Conservation (phyloP, 2,113 vertebrate species). For the Ceyx margarethae region DNA sequence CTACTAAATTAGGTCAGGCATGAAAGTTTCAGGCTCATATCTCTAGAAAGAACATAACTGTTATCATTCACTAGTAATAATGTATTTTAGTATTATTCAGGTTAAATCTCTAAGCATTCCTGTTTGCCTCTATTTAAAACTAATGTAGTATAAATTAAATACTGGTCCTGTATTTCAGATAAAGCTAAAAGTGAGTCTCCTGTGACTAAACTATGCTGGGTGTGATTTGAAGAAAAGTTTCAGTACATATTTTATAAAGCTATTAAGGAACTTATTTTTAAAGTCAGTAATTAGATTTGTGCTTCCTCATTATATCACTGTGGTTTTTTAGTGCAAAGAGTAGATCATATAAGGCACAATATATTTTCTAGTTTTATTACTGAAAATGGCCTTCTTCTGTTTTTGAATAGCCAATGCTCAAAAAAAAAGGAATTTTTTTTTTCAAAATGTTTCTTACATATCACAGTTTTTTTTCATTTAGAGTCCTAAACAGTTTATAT, state of each 20-base stretch:
- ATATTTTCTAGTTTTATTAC: background rate
- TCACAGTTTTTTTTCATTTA: background rate
- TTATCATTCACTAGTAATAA: constrained; percentile 9
- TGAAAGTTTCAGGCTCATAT: constrained; percentile 19
- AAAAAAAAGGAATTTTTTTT: background rate
- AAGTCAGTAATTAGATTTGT: constrained; percentile 24
- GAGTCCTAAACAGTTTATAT: background rate
- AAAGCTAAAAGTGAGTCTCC: background rate
- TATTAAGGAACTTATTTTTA: background rate
- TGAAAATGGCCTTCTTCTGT: background rate
- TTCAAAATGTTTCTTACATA: background rate
- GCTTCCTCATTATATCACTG: background rate
- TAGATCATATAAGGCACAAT: background rate
- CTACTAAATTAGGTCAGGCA: constrained; percentile 31
- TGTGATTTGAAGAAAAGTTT: background rate
- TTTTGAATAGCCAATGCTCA: background rate
- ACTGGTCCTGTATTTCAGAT: background rate
- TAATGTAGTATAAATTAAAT: background rate
- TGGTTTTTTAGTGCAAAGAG: background rate
- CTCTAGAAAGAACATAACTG: constrained; percentile 31
- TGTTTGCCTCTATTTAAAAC: constrained; percentile 15
- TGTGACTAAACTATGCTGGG: background rate
- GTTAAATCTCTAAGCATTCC: constrained; percentile 24
- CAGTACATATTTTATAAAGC: background rate
- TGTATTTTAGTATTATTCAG: background rate